Base-by-base conservation (phyloP, 2,888 invertebrate genomes). In the Drosophila tripunctata region DNA sequence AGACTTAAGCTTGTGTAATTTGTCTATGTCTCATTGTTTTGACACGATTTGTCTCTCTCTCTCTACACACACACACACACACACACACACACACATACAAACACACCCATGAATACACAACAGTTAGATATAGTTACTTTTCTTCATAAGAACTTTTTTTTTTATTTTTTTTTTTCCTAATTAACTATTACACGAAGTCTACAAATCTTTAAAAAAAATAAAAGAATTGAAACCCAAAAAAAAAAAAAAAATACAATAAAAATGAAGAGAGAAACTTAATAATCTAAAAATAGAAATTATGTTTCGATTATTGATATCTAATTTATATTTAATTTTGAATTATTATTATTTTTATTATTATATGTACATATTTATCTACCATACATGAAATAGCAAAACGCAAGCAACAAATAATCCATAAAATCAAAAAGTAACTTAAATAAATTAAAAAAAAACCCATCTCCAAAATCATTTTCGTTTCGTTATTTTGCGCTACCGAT, bases 291-390 rank as follows among this genome's bases (percentile, higher is more conserved):
- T 52, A 30, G 52, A 36, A 50, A 14, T 43, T 22, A 45, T 30
- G 17, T 22, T 60, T 44, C 24, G 31, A 54, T 60, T 54, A 21
- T 40, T 38, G 40, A 50, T 58, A 71, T 35, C 33, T 58, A 40
- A 56, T 69, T 69, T 75, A 75, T 69, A 35, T 40, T 65, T 62
- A n/a, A n/a, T n/a, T n/a, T n/a, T n/a, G n/a, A n/a, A n/a, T n/a
- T n/a, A n/a, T n/a, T n/a, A n/a, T n/a, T 43, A 61, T 58, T 61
- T 64, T 43, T 55, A 58, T 54, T 69, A 61, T 70, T 62, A 45
- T 36, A 21, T 71, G 72, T 76, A 75, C 40, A 71, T 66, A 65
- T 63, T 64, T 41, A 63, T 50, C 56, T 5, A 51, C 33, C 14
- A 43, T 40, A 33, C 31, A 45, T 31, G 14, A 36, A 60, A 21